A percentile compares a stretch with the other conserved stretches of the same genome.
phyloP scores from a whole-genome alignment of 1,140 invertebrate species.

The Drosophila repletoides region DNA sequence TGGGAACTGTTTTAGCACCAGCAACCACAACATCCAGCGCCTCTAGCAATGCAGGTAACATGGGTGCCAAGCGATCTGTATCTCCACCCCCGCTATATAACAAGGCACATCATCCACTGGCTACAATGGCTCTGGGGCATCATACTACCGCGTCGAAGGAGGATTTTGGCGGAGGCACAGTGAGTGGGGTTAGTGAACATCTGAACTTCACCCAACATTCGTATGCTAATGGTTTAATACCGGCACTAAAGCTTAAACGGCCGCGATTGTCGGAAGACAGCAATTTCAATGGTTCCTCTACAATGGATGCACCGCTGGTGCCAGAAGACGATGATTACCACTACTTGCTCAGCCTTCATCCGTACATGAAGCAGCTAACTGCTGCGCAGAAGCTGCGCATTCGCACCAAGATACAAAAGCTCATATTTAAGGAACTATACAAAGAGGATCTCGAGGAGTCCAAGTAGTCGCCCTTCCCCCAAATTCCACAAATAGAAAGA shows the following conservation, averaged over 20 bases:
- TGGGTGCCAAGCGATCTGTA: constrained; percentile 65
- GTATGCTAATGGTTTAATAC: constrained; percentile 76
- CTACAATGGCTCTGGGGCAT: constrained; percentile 43
- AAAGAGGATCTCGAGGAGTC: constrained; percentile 81
- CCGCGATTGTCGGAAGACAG: constrained; percentile 76
- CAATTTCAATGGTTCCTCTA: constrained; percentile 80
- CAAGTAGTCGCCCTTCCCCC: constrained; percentile 54
- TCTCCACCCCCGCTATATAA: constrained; percentile 76
- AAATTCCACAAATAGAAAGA: constrained; percentile 51
- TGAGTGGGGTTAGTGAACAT: constrained; percentile 44
- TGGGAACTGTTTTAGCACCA: constrained; percentile 50
- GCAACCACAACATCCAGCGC: constrained; percentile 64
- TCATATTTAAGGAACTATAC: constrained; percentile 82
- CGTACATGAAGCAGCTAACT: constrained; percentile 80
- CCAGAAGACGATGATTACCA: constrained; percentile 82
- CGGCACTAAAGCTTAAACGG: constrained; percentile 72
- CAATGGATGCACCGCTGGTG: constrained; percentile 70
- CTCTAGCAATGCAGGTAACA: constrained; percentile 33
- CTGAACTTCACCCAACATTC: constrained; percentile 77
- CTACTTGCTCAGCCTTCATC: constrained; percentile 79
- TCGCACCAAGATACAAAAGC: constrained; percentile 82
- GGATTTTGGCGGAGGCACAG: constrained; percentile 33
- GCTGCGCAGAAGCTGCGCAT: constrained; percentile 78
- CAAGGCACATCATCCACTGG: constrained; percentile 74
- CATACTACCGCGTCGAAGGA: constrained; percentile 52